Conservation (phyloP, 2,113 vertebrate genomes). For the Etheostoma spectabile region DNA sequence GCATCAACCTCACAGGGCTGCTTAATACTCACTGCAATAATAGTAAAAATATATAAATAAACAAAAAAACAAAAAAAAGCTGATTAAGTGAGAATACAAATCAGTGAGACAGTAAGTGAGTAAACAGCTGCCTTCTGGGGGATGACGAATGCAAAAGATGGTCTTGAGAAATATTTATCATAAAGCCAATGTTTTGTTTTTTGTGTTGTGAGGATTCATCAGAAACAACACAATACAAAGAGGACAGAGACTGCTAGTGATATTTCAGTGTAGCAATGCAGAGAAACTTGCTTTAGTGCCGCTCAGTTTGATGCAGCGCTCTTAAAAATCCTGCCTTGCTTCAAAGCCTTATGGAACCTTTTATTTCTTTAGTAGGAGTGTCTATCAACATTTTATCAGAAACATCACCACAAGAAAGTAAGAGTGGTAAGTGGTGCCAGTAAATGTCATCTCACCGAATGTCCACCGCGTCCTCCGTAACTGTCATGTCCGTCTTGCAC, state of each 20-base stretch:
- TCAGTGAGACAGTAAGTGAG: neutral
- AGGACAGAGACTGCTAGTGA: conserved; percentile 8
- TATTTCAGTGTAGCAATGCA: conserved; percentile 8
- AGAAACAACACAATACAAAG: neutral
- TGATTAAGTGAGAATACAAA: conserved; percentile 35
- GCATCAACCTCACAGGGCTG: conserved; percentile 27
- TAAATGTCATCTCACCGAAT: conserved; percentile 86
- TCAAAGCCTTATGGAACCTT: conserved; percentile 5
- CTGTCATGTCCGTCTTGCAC: conserved; percentile 99
- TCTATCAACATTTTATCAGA: neutral
- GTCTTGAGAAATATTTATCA: neutral
- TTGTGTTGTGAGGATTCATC: neutral
- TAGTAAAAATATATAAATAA: conserved; percentile 17
- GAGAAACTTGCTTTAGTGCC: neutral
- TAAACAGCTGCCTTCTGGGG: neutral
- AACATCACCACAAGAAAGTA: neutral
- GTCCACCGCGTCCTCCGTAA: conserved; percentile 98
- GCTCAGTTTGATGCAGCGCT: conserved; percentile 11
- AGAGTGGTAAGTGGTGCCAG: neutral
- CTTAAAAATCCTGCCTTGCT: conserved; percentile 1
- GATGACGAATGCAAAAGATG: neutral
- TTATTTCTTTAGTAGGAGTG: conserved; percentile 19
- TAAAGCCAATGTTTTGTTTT: neutral
- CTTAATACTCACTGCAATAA: conserved; percentile 38
- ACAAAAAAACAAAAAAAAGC: conserved; percentile 1